Conservation (phyloP, 2,113 vertebrate species). For the Tapirus terrestris region DNA sequence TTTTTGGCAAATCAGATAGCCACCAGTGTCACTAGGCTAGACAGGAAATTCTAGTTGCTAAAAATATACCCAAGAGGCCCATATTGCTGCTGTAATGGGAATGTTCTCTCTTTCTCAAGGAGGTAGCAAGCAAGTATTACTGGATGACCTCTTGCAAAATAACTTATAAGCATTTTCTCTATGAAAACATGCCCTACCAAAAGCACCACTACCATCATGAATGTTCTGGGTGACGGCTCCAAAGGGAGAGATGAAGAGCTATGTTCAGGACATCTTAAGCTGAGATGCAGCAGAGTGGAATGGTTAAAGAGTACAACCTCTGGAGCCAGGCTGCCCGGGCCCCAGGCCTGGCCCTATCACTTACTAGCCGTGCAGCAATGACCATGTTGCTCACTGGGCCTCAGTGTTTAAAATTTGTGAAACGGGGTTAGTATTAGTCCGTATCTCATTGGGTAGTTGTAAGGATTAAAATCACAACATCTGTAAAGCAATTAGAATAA, state of each 20-base stretch:
- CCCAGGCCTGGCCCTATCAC: rapidly evolving
- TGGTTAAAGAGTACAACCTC: background rate
- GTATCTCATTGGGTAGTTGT: background rate
- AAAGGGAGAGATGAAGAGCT: background rate
- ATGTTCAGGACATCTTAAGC: background rate
- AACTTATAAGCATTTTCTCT: background rate
- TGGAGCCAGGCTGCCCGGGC: background rate
- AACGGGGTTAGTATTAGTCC: background rate
- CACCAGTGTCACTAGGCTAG: background rate
- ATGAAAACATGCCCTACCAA: background rate
- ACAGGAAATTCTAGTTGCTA: background rate
- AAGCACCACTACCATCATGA: background rate
- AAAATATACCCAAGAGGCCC: background rate
- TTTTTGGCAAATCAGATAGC: background rate
- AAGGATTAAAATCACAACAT: background rate
- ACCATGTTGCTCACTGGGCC: background rate
- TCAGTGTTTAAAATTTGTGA: background rate
- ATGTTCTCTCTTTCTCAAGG: background rate
- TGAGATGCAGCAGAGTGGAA: rapidly evolving
- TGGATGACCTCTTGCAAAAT: background rate
- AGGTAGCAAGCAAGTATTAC: background rate
- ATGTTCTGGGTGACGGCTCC: background rate
- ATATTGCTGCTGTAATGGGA: background rate
- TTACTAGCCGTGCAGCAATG: background rate
- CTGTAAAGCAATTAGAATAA: background rate